phyloP scores from a whole-genome alignment of 2,797 vertebrate genomes.

The Chelon labrosus region DNA sequence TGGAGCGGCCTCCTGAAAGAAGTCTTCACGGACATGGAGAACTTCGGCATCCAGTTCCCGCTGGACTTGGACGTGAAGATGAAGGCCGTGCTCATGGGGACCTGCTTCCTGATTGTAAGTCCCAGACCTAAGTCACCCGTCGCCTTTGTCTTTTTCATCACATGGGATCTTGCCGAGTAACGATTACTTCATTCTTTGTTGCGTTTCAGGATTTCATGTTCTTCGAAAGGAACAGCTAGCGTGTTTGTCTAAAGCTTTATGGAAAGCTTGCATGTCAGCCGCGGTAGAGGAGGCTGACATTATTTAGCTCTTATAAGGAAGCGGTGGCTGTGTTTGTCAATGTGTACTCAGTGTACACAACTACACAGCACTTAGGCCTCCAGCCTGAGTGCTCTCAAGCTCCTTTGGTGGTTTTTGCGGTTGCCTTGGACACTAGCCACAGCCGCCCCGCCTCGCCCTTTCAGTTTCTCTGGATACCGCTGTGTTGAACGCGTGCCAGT shows the following conservation, averaged over 20 bases:
- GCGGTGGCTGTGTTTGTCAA: neutral
- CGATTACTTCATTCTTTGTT: neutral
- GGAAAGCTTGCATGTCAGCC: neutral
- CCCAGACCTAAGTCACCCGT: rapidly evolving
- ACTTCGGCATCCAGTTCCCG: conserved; percentile 94
- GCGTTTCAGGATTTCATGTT: conserved; percentile 91
- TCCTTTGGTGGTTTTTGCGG: neutral
- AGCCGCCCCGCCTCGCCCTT: neutral
- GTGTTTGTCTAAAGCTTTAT: neutral
- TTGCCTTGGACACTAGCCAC: conserved; percentile 13
- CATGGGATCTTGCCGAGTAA: neutral
- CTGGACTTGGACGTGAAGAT: conserved; percentile 92
- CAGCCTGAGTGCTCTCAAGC: neutral
- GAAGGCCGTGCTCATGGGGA: conserved; percentile 92
- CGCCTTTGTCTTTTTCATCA: neutral
- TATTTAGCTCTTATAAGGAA: neutral
- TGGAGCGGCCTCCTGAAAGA: conserved; percentile 92
- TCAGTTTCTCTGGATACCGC: conserved; percentile 15
- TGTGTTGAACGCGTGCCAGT: neutral
- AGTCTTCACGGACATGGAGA: conserved; percentile 90
- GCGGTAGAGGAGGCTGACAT: neutral
- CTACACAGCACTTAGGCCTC: neutral
- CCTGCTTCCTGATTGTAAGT: conserved; percentile 94
- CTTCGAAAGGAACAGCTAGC: conserved; percentile 83
- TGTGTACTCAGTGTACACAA: neutral